phyloP scores from a whole-genome alignment of 2,113 vertebrate genomes.

The Chaenogobius annularis region DNA sequence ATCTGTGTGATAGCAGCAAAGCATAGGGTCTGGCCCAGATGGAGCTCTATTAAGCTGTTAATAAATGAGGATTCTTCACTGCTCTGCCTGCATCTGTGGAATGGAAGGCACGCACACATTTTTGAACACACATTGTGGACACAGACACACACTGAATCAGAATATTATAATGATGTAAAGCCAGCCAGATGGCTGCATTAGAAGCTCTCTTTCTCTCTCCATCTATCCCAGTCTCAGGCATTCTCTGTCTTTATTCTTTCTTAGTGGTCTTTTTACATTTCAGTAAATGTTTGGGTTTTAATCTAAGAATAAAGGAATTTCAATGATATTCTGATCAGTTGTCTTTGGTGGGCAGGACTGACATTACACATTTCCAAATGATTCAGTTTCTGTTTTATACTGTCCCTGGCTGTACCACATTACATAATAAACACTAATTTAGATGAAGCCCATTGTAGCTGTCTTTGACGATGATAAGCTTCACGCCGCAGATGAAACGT shows the following conservation, averaged over 20 bases:
- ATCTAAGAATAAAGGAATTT: constrained; percentile 30
- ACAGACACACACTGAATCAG: constrained; percentile 66
- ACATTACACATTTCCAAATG: not conserved
- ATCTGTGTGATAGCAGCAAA: constrained; percentile 82
- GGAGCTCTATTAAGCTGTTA: constrained; percentile 89
- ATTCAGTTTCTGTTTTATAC: not conserved
- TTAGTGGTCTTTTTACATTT: constrained; percentile 30
- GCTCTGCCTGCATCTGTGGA: constrained; percentile 86
- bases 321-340: not conserved
- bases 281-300: constrained; percentile 31
- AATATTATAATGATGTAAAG: constrained; percentile 87
- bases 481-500: constrained; percentile 3
- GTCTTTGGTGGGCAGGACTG: not conserved
- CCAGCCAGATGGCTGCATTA: constrained; percentile 88
- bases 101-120: constrained; percentile 84
- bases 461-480: constrained; percentile 2
- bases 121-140: constrained; percentile 53
- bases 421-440: constrained; percentile 5
- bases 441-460: constrained; percentile 1
- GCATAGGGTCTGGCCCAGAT: constrained; percentile 84
- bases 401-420: not conserved
- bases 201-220: constrained; percentile 59
- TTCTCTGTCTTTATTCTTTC: constrained; percentile 21
- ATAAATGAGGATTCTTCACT: constrained; percentile 84
- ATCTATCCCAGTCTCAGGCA: constrained; percentile 20